These are phyloP conservation scores for Odontothrips loti DNA, from an alignment of 2,888 invertebrate species.

Conservation along the genomic window DNA sequence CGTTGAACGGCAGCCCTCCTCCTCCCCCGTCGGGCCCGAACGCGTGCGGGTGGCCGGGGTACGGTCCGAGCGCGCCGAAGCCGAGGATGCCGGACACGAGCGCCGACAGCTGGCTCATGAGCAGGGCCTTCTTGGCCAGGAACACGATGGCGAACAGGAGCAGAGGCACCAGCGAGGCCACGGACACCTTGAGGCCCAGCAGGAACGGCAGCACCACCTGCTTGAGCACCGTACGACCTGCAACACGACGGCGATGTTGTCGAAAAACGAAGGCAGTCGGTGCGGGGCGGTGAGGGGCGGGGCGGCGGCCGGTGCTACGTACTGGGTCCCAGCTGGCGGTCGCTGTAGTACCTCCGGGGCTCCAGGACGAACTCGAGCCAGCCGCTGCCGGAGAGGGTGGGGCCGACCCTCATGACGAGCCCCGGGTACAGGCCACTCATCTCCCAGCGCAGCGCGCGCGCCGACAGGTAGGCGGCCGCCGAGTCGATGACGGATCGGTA, in stretches of 20 bases:
- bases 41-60: constrained; percentile 8
- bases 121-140: constrained; percentile 70
- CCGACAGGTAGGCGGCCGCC: constrained; percentile 63
- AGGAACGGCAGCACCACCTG: constrained; percentile 72
- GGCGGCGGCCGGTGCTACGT: constrained; percentile 39
- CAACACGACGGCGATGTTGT: constrained; percentile 43
- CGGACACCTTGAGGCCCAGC: constrained; percentile 73
- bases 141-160: constrained; percentile 66
- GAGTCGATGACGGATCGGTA: constrained; percentile 49
- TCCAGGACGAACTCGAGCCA: constrained; percentile 71
- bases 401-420: constrained; percentile 67
- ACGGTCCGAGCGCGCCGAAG: background rate
- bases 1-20: background rate
- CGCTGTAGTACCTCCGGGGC: constrained; percentile 52
- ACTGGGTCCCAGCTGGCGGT: constrained; percentile 63
- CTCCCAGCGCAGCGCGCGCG: constrained; percentile 70
- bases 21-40: background rate
- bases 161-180: constrained; percentile 68
- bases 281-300: too few species aligned
- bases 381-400: constrained; percentile 64
- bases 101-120: constrained; percentile 70
- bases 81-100: constrained; percentile 62
- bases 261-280: background rate
- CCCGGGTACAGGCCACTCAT: constrained; percentile 70
- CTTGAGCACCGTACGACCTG: constrained; percentile 67